These are phyloP conservation scores for Spheniscus mendiculus DNA, from an alignment of 2,113 vertebrate species.

Conservation along the genomic window DNA sequence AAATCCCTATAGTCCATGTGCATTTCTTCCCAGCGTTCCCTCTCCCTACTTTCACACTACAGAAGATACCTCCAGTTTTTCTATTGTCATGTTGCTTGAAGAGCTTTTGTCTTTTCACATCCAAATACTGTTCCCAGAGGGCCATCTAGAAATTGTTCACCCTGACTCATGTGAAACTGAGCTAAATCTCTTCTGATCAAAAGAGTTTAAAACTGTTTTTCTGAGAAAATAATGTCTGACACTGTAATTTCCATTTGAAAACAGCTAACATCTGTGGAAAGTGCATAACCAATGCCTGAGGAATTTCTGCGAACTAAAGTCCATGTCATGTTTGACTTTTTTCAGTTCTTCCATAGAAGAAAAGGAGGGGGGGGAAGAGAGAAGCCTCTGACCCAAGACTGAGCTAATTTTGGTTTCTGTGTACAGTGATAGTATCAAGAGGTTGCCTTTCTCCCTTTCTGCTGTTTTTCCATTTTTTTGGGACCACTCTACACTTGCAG, in stretches of 20 bases:
- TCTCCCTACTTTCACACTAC: neutral
- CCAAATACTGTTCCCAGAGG: constrained; percentile 38
- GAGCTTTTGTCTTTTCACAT: constrained; percentile 23
- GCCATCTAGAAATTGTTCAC: constrained; percentile 30
- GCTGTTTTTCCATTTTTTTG: neutral
- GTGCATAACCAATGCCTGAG: constrained; percentile 47
- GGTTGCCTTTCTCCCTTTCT: neutral
- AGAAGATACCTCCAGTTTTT: constrained; percentile 16
- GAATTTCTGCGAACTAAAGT: constrained; percentile 28
- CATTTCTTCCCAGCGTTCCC: constrained; percentile 3
- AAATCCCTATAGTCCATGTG: neutral
- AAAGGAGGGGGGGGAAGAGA: neutral
- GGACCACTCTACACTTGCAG: neutral
- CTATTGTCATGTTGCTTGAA: neutral
- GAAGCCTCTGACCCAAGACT: neutral
- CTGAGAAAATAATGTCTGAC: constrained; percentile 60
- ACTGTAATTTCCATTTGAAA: constrained; percentile 65
- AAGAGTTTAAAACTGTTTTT: constrained; percentile 51
- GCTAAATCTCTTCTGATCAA: constrained; percentile 50
- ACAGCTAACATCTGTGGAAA: constrained; percentile 66
- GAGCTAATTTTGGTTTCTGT: neutral
- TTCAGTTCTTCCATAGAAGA: neutral
- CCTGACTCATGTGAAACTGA: constrained; percentile 59
- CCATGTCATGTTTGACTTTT: constrained; percentile 36
- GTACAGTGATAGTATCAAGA: neutral